Evolutionary conservation across 2,797 vertebrate genomes (phyloP), one percentile per base, ranked within the genome.

Genomic region (Anguilla megastoma): DNA sequence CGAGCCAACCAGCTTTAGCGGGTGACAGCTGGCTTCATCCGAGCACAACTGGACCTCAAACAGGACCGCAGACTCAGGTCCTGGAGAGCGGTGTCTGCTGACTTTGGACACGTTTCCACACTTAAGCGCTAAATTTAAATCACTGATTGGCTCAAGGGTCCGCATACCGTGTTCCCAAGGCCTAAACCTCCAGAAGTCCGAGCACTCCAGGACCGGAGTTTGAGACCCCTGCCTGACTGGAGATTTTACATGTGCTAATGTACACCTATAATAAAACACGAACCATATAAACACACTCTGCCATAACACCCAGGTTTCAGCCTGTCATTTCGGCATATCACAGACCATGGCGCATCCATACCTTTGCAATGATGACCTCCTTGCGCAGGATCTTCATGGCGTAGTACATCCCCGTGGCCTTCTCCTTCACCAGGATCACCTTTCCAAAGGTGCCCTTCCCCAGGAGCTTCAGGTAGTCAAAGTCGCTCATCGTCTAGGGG

Each of bases 361-460:
- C 97, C 95, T 98, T 98, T 3, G 97, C 97, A 0, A 98, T 98
- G 91, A 98, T 97, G 82, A 98, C 97, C 86, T 98, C 97, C 88
- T 98, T 98, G 45, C 97, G 95, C 6, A 98, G 95, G 90, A 98
- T 97, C 92, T 98, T 98, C 97, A 98, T 98, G 92, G 97, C 97
- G 0, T 98, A 98, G 88, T 98, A 97, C 52, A 96, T 96, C 18
- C 97, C 97, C 0, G 95, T 95, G 84, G 97, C 96, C 85, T 96
- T 98, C 89, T 98, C 97, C 86, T 96, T 96, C 86, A 98, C 97
- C 66, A 98, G 92, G 91, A 98, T 98, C 85, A 98, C 97, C 90
- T 98, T 98, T 48, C 97, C 97, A 12, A 98, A 98, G 0, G 97
- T 98, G 41, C 97, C 97, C 56, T 98, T 98, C 1, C 97, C 97